These are phyloP conservation scores for Paradoxurus hermaphroditus DNA, from an alignment of 2,113 vertebrate species.

Conservation along the genomic window DNA sequence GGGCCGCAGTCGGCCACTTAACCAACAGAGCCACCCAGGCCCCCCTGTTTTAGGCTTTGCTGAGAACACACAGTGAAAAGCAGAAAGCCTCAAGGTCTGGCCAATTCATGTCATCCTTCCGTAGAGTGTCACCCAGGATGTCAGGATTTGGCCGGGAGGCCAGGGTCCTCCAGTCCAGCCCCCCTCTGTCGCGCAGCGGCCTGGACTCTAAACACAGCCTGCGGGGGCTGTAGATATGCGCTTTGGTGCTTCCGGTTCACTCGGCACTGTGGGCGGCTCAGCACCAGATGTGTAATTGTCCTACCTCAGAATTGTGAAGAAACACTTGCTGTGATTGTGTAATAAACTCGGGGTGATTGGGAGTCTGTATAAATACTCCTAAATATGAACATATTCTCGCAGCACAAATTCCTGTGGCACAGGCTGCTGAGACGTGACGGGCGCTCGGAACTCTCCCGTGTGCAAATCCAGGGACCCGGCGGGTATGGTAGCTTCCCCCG, in stretches of 20 bases:
- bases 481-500: not conserved
- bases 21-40: no score
- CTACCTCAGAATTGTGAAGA: constrained; percentile 8
- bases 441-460: not conserved
- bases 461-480: not conserved
- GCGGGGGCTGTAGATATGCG: not conserved
- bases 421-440: not conserved
- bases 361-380: not conserved
- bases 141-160: not conserved
- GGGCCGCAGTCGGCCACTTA: no score
- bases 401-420: not conserved
- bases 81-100: not conserved
- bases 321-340: not conserved
- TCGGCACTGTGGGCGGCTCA: not conserved
- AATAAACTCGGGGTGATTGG: not conserved
- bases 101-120: not conserved
- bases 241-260: not conserved
- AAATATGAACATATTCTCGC: not conserved
- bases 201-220: not conserved
- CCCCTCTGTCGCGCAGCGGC: not conserved
- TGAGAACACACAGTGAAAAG: not conserved
- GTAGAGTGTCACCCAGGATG: not conserved
- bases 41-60: not conserved
- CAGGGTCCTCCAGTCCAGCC: not conserved
- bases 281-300: not conserved